Percentiles rank a stretch among this genome's conserved stretches.
phyloP scores from a whole-genome alignment of 1,140 invertebrate genomes.

The Drosophila nebulosa region DNA sequence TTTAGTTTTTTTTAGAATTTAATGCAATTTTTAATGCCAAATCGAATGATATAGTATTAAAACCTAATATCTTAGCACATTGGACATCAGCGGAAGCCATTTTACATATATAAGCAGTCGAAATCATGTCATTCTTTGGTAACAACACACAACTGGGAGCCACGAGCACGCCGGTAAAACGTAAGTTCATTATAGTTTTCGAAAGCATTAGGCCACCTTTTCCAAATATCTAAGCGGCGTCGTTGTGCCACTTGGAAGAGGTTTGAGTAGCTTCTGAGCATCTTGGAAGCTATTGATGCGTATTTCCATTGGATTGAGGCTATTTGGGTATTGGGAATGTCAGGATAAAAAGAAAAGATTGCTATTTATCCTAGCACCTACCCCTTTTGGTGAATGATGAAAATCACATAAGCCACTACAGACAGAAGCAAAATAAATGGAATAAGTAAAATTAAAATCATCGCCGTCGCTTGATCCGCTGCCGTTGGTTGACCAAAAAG shows the following conservation, averaged over 20 bases:
- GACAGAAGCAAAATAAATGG: conserved; percentile 20
- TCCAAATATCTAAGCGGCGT: conserved; percentile 44
- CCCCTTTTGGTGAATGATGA: conserved; percentile 49
- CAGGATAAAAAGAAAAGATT: not conserved
- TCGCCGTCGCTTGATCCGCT: conserved; percentile 3
- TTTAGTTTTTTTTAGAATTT: conserved; percentile 39
- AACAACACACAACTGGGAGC: conserved; percentile 72
- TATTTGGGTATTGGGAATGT: conserved; percentile 2
- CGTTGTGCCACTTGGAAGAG: conserved; percentile 6
- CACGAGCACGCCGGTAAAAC: conserved; percentile 77
- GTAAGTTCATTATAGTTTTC: conserved; percentile 41
- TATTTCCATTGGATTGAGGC: conserved; percentile 54
- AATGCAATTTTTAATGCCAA: conserved; percentile 8
- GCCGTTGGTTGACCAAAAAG: not conserved
- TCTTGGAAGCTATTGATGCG: conserved; percentile 49
- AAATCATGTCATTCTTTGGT: conserved; percentile 73
- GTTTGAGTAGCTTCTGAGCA: conserved; percentile 37
- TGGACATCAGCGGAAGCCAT: not conserved
- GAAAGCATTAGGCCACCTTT: conserved; percentile 40
- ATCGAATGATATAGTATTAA: not conserved
- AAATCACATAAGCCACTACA: conserved; percentile 34
- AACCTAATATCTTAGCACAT: not conserved
- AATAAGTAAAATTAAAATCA: conserved; percentile 27
- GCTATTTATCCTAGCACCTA: not conserved
- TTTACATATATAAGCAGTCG: not conserved